A percentile compares a stretch with the other conserved stretches of the same genome.
Conservation (phyloP, 2,888 invertebrate species). For the Gastracanthus pulcherrimus region DNA sequence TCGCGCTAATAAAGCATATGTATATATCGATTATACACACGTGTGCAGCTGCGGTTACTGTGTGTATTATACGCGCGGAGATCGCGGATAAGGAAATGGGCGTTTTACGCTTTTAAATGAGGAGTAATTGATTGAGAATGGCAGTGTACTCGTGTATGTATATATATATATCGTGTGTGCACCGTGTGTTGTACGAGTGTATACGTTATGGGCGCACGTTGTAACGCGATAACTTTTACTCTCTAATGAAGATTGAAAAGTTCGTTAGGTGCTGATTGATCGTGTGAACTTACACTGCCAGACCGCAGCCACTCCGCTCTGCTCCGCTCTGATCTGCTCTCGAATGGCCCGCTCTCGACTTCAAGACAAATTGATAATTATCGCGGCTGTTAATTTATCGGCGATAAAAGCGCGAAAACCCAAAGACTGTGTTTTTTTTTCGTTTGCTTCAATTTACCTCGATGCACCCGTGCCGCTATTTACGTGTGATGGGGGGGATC, state of each 20-base stretch:
- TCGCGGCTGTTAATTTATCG: constrained; percentile 15
- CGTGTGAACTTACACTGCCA: constrained; percentile 37
- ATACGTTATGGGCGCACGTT: neutral
- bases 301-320: too few species aligned
- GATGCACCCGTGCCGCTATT: too few species aligned
- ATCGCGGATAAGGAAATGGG: constrained; percentile 42
- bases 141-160: neutral
- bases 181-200: neutral
- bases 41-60: neutral
- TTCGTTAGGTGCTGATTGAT: constrained; percentile 39
- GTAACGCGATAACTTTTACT: constrained; percentile 34
- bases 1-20: neutral
- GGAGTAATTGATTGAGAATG: constrained; percentile 42
- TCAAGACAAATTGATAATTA: constrained; percentile 26
- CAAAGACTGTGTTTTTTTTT: too few species aligned
- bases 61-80: neutral
- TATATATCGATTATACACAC: too few species aligned
- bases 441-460: too few species aligned
- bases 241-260: constrained; percentile 50
- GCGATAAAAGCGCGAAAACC: neutral
- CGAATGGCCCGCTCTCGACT: neutral
- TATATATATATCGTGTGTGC: neutral
- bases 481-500: too few species aligned
- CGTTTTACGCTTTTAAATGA: constrained; percentile 34
- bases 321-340: too few species aligned